phyloP scores from a whole-genome alignment of 2,888 invertebrate genomes.

The Cristatella mucedo region DNA sequence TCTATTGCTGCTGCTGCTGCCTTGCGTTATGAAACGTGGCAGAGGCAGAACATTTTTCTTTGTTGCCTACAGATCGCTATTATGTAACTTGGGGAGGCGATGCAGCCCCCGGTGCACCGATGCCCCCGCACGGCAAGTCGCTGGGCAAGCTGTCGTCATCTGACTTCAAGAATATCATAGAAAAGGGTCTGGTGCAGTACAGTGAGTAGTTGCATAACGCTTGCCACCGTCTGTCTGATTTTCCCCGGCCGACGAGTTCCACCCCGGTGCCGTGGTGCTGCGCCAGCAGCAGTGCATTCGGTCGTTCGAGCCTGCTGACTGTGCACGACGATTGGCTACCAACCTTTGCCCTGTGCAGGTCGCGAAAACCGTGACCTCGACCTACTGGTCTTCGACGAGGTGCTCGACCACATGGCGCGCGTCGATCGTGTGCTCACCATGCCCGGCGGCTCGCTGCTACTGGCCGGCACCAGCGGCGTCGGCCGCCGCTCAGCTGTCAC shows the following conservation, averaged over 20 bases:
- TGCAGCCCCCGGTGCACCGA: slow-evolving; percentile 34
- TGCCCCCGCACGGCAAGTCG: slow-evolving; percentile 38
- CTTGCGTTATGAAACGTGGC: too few relatives aligned
- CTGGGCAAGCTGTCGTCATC: slow-evolving; percentile 40
- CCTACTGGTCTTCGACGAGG: slow-evolving; percentile 50
- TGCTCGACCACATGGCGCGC: slow-evolving; percentile 49
- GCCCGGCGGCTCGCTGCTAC: slow-evolving; percentile 49
- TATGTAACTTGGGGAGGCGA: slow-evolving; percentile 38
- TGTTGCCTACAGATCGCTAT: slow-evolving; percentile 16
- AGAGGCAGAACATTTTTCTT: too few relatives aligned
- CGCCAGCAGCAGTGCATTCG: too few relatives aligned
- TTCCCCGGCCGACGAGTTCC: too few relatives aligned
- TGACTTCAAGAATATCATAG: slow-evolving; percentile 41
- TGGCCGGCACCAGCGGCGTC: slow-evolving; percentile 61
- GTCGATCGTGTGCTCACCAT: slow-evolving; percentile 49
- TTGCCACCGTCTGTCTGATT: too few relatives aligned
- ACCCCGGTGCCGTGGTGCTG: too few relatives aligned
- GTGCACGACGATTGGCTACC: too few relatives aligned
- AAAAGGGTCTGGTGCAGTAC: slow-evolving; percentile 37
- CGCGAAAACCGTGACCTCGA: slow-evolving; percentile 50
- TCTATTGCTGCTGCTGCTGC: too few relatives aligned
- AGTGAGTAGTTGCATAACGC: too few relatives aligned
- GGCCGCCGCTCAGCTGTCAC: slow-evolving; percentile 64
- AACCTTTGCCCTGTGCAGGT: slow-evolving; percentile 38
- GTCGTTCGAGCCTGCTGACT: too few relatives aligned